Evolutionary conservation across 2,113 vertebrate species (phyloP), one percentile per base, ranked within the genome.

Genomic region (Syngnathoides biaculeatus): DNA sequence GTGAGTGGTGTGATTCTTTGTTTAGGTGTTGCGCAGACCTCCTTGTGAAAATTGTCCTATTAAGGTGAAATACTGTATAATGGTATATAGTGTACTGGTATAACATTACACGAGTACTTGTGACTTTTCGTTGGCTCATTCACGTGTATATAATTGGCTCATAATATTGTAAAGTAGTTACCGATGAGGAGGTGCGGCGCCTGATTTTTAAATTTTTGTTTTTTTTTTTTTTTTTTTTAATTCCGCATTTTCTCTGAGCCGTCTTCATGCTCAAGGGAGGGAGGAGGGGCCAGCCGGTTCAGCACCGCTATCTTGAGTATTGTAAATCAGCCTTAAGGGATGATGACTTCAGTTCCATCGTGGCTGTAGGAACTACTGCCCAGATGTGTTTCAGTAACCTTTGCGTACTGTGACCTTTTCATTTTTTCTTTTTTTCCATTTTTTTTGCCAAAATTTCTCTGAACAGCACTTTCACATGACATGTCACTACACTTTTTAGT

Each of bases 11-110:
- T 89, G 85, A 88, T 84, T 84, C 83, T 87, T 89, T 88, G 84
- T 86, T 90, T 88, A 74, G 84, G 84, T 89, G 87, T 89, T 89
- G 72, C 81, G 71, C 85, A 84, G 83, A 85, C 84, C 82, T 87
- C 86, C 79, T 89, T 87, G 88, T 90, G 88, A 86, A 90, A 79
- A 87, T 91, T 86, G 86, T 90, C 89, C 77, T 89, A 85, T 79
- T 89, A 87, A 87, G 87, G 89, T 89, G 82, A 89, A 86, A 78
- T 89, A 67, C 65, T 67, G 65, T 67, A 89, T 88, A 86, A 87
- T 81, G 88, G 81, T 86, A 87, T 87, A 83, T 89, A 86, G 85
- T 86, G 87, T 87, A 85, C 85, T 86, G 82, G 81, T 85, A 85
- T 87, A 80, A 88, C 88, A 89, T 88, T 85, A 84, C 89, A 89